These are phyloP conservation scores for Lophura nycthemera DNA, from an alignment of 2,113 vertebrate genomes.

Conservation along the genomic window DNA sequence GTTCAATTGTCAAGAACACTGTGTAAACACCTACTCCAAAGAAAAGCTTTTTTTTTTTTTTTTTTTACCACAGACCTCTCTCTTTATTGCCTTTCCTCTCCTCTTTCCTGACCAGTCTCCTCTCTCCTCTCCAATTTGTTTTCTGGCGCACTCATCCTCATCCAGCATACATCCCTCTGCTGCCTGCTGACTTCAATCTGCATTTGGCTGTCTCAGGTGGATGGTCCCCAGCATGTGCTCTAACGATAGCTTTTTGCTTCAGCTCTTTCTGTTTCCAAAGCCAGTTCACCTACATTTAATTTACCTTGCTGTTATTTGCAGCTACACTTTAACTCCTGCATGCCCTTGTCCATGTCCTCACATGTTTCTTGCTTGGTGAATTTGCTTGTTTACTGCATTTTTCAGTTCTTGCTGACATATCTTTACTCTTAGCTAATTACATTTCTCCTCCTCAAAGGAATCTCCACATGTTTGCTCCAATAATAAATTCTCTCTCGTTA, in stretches of 20 bases:
- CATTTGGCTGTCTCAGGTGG: neutral
- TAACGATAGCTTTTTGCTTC: neutral
- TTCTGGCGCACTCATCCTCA: neutral
- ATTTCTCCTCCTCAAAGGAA: neutral
- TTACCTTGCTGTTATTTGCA: neutral
- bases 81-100: neutral
- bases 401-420: neutral
- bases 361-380: neutral
- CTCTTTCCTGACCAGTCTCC: neutral
- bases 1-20: neutral
- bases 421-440: neutral
- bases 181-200: neutral
- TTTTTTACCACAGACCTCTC: neutral
- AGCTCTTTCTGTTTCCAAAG: neutral
- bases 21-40: neutral
- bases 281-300: neutral
- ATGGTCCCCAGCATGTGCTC: neutral
- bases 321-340: neutral
- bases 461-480: neutral
- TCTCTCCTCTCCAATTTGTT: too few species aligned
- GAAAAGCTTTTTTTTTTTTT: neutral
- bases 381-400: neutral
- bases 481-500: neutral
- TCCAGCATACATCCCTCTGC: neutral
- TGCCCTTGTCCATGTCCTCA: neutral